phyloP scores from a whole-genome alignment of 2,797 vertebrate species.

The Cryptoprocta ferox region DNA sequence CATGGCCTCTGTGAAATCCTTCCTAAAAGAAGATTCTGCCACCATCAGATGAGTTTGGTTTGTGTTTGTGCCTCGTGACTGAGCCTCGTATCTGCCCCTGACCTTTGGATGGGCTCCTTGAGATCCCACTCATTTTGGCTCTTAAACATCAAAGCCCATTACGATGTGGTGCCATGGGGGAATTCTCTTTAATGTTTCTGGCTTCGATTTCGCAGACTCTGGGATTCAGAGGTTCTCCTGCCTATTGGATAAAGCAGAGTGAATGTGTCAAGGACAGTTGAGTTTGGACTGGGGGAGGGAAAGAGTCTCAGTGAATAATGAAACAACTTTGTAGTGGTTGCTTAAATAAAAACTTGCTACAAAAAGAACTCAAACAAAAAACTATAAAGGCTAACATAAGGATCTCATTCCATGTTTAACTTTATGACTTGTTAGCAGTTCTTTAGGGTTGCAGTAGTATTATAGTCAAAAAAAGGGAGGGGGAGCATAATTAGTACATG shows the following conservation, averaged over 20 bases:
- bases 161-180: neutral
- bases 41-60: neutral
- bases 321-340: neutral
- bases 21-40: neutral
- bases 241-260: neutral
- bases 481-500: neutral
- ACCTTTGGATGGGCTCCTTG: constrained; percentile 56
- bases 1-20: neutral
- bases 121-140: neutral
- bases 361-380: neutral
- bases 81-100: neutral
- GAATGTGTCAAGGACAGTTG: constrained; percentile 55
- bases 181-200: constrained; percentile 32
- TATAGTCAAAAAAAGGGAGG: neutral
- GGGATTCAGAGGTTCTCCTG: neutral
- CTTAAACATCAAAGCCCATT: constrained; percentile 69
- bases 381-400: neutral
- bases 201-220: constrained; percentile 48
- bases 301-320: neutral
- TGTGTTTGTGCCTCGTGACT: neutral
- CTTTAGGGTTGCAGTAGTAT: neutral
- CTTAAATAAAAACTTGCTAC: neutral
- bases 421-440: neutral
- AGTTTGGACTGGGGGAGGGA: neutral
- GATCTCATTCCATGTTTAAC: neutral